A percentile compares a stretch with the other conserved stretches of the same genome.
These are phyloP conservation scores for Pachydiplax longipennis DNA, from an alignment of 2,888 invertebrate species.

Conservation along the genomic window DNA sequence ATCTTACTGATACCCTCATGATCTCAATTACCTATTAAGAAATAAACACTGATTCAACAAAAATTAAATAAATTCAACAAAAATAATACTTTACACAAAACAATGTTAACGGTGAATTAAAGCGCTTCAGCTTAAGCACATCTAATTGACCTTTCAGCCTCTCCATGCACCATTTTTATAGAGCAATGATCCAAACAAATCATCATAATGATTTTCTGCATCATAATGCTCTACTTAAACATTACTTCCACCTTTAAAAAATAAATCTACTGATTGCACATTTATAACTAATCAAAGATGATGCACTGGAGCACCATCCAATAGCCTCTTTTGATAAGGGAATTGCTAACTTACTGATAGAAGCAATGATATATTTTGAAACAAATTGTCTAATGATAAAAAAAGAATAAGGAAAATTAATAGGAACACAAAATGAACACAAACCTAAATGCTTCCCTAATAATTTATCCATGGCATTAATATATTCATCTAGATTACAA, in stretches of 20 bases:
- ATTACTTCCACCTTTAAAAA: background rate
- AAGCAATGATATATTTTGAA: background rate
- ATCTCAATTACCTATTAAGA: slow-evolving; percentile 19
- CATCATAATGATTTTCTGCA: background rate
- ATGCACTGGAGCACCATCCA: background rate
- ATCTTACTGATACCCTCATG: slow-evolving; percentile 40
- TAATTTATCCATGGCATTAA: slow-evolving; percentile 1
- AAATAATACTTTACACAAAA: slow-evolving; percentile 42
- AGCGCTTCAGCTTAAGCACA: background rate
- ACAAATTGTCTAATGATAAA: background rate
- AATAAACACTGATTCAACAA: slow-evolving; percentile 38
- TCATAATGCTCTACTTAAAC: background rate
- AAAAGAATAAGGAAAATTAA: background rate
- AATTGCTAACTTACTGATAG: background rate
- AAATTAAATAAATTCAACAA: slow-evolving; percentile 44
- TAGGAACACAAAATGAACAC: slow-evolving; percentile 36
- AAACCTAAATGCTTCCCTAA: slow-evolving; percentile 43
- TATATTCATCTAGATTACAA: background rate
- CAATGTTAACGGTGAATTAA: slow-evolving; percentile 26
- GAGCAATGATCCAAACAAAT: background rate
- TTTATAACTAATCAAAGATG: background rate
- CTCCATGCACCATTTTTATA: slow-evolving; percentile 15
- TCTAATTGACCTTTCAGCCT: background rate
- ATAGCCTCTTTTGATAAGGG: background rate
- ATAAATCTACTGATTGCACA: slow-evolving; percentile 17